Evolutionary conservation across 2,888 invertebrate genomes (phyloP), one percentile per base, ranked within the genome.

Genomic region (Thecocarcelia acutangulata): DNA sequence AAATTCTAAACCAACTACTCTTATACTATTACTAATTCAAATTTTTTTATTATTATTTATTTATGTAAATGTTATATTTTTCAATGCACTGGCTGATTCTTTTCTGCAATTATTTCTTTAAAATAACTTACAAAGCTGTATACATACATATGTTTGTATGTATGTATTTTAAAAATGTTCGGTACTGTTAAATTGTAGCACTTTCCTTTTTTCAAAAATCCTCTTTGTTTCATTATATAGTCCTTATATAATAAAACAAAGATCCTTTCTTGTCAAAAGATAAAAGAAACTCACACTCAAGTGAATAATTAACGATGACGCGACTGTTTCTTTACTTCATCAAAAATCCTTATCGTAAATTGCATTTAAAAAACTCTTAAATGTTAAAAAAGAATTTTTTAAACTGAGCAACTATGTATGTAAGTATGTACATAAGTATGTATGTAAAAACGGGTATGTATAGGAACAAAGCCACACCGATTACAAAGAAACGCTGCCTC

Each of bases 311-410:
- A 75, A 68, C n/a, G 52, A 68, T 59, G 59, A 75, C 33, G 66
- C 13, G 42, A 37, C 50, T 50, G 33, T 15, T 59, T 59, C 15
- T 1, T 58, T 56, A 58, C 59, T 59, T 8, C 17, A 21, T 44
- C 12, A 33, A 59, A 66, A 68, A 68, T 75, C 50, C 59, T 59
- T 75, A 68, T 68, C 68, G 59, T 63, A 54, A 63, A 73, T 52
- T 72, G 28, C 44, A 44, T 68, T 52, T 68, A 21, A 52, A 6
- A 68, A 17, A 33, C 33, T 33, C 33, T 24, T 46, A 40, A 56
- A 63, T 37, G 13, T 24, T n/a, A 3, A 70, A 15, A 17, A 28
- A 15, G 33, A 37, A 54, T 56, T 40, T 33, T 64, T 12, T 56
- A 46, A 74, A 33, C n/a, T 11, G 5, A 33, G 42, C 52, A 17